Evolutionary conservation across 2,797 vertebrate species (phyloP).

Genomic region (Hyperoplus lanceolatus): DNA sequence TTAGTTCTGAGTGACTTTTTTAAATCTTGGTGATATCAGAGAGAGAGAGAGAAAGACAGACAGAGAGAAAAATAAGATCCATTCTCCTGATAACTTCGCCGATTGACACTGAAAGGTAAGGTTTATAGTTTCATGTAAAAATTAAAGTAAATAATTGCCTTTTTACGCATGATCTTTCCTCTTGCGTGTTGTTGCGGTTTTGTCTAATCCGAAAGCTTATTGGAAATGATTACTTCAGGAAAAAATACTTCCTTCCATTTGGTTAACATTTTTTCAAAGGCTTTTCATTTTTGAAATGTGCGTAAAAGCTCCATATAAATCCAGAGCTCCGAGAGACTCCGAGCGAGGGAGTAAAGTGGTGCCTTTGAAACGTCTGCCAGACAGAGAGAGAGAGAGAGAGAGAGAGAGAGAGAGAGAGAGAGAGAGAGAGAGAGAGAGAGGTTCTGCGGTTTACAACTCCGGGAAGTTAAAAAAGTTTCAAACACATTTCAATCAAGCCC

Average conservation of each 20-base stretch:
- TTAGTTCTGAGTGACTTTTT: conserved; percentile 36
- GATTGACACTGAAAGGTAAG: conserved; percentile 72
- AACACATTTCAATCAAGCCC: conserved; percentile 79
- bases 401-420: conserved; percentile 32
- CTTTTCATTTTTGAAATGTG: conserved; percentile 19
- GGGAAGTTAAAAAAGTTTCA: conserved; percentile 82
- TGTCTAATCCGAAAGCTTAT: conserved; percentile 10
- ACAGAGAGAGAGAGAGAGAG: conserved; percentile 20
- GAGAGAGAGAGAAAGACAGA: conserved; percentile 26
- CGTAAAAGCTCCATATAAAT: conserved; percentile 42
- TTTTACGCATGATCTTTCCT: not conserved
- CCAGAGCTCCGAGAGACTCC: conserved; percentile 61
- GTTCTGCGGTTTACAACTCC: conserved; percentile 81
- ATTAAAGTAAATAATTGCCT: not conserved
- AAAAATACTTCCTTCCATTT: not conserved
- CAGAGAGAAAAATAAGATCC: conserved; percentile 36
- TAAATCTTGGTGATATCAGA: conserved; percentile 43
- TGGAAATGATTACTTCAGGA: not conserved
- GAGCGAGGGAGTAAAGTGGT: conserved; percentile 31
- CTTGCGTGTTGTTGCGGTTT: conserved; percentile 12
- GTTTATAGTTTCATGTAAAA: not conserved
- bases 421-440: conserved; percentile 40
- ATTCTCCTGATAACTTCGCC: conserved; percentile 53
- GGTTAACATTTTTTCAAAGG: conserved; percentile 34
- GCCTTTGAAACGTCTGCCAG: conserved; percentile 82